phyloP scores from a whole-genome alignment of 2,888 invertebrate genomes.

The Zygogramma bicolorata region DNA sequence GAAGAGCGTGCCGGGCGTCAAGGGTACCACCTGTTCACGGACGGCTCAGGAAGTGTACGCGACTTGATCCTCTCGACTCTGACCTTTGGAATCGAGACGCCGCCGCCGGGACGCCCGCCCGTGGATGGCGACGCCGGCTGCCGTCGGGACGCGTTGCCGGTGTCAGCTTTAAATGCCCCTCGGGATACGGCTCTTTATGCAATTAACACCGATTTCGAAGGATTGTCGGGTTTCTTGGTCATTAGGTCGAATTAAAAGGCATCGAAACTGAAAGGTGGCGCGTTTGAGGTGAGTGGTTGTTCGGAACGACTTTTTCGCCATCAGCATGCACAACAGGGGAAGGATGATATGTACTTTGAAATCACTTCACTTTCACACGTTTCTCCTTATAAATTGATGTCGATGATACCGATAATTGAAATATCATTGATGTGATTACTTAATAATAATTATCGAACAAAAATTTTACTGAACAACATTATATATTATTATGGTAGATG shows the following conservation, averaged over 20 bases:
- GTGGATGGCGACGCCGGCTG: slow-evolving; percentile 24
- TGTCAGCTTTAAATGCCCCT: slow-evolving; percentile 48
- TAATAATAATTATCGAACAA: no score
- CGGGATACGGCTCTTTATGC: slow-evolving; percentile 41
- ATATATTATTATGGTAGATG: no score
- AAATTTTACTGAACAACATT: no score
- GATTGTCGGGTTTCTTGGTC: slow-evolving; percentile 27
- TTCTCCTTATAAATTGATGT: no score
- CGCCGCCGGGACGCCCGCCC: neutral
- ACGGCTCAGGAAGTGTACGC: slow-evolving; percentile 27
- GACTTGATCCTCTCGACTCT: slow-evolving; percentile 22
- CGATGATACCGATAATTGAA: no score
- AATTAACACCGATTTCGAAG: slow-evolving; percentile 41
- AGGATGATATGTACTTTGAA: no score
- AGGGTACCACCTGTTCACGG: slow-evolving; percentile 44
- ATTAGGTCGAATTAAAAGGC: slow-evolving; percentile 18
- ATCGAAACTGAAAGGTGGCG: neutral
- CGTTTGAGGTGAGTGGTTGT: no score
- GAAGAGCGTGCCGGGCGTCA: slow-evolving; percentile 38
- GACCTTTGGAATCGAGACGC: slow-evolving; percentile 31
- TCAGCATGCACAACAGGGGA: no score
- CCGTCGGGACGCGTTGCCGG: slow-evolving; percentile 55
- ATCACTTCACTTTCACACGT: no score
- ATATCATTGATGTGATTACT: no score
- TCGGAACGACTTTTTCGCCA: no score